phyloP scores from a whole-genome alignment of 92 coral and sea anemone genomes.

The Parazoanthus swiftii region DNA sequence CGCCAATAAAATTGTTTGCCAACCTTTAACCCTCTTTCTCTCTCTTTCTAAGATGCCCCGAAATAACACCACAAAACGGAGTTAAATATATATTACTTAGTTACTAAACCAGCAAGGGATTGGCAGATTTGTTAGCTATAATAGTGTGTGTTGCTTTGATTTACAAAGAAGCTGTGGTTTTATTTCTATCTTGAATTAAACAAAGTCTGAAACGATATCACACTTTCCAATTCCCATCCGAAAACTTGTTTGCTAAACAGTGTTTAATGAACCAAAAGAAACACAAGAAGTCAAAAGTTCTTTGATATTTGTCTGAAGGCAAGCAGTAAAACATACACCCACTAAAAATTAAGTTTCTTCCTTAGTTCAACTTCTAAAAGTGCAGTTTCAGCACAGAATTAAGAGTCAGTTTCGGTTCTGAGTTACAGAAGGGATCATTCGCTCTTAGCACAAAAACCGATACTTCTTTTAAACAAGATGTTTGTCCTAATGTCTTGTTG shows the following conservation, averaged over 20 bases:
- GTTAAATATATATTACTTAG: neutral
- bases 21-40: neutral
- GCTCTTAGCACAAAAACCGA: neutral
- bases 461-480: conserved; percentile 1
- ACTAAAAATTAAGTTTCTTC: neutral
- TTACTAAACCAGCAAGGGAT: neutral
- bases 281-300: conserved; percentile 6
- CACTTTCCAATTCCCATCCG: neutral
- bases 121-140: neutral
- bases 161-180: neutral
- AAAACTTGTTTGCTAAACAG: conserved; percentile 33
- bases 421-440: neutral
- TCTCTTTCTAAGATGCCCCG: neutral
- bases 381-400: conserved; percentile 10
- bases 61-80: conserved; percentile 4
- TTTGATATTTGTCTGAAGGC: neutral
- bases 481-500: conserved; percentile 11
- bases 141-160: conserved; percentile 20
- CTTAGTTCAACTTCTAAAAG: neutral
- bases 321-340: neutral
- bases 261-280: conserved; percentile 28
- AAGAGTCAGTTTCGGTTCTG: conserved; percentile 21
- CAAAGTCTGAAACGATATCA: conserved; percentile 15
- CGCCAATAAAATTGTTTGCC: neutral
- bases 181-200: neutral